phyloP scores from a whole-genome alignment of 2,113 vertebrate genomes.

The Thomomys bottae region DNA sequence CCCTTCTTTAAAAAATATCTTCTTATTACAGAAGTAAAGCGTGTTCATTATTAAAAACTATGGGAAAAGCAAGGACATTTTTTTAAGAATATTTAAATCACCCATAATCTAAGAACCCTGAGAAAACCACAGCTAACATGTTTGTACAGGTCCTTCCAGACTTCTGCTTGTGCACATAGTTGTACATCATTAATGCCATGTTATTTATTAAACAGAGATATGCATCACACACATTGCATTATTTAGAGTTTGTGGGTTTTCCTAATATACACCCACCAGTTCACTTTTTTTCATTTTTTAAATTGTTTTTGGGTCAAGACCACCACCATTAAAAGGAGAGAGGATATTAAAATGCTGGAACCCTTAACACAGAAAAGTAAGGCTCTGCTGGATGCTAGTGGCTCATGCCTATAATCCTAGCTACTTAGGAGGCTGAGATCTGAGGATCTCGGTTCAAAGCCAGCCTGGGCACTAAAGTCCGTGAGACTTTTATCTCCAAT shows the following conservation, averaged over 20 bases:
- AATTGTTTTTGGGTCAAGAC: too few species aligned
- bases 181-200: neutral
- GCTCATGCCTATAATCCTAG: too few species aligned
- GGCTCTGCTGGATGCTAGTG: too few species aligned
- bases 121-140: conserved; percentile 14
- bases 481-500: too few species aligned
- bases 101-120: neutral
- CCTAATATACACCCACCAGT: neutral
- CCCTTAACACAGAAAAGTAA: conserved; percentile 3
- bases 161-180: neutral
- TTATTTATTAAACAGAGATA: neutral
- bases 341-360: conserved; percentile 5
- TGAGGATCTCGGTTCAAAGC: too few species aligned
- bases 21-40: conserved; percentile 44
- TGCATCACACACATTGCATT: neutral
- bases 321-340: neutral
- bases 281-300: neutral
- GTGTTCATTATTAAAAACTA: conserved; percentile 28
- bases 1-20: conserved; percentile 37
- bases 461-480: too few species aligned
- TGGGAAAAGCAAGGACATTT: conserved; percentile 36
- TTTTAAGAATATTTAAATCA: conserved; percentile 53
- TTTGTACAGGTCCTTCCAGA: conserved; percentile 11
- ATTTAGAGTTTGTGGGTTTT: conserved; percentile 1
- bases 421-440: too few species aligned